These are phyloP conservation scores for Acanthisitta chloris DNA, from an alignment of 2,113 vertebrate species.

Conservation along the genomic window DNA sequence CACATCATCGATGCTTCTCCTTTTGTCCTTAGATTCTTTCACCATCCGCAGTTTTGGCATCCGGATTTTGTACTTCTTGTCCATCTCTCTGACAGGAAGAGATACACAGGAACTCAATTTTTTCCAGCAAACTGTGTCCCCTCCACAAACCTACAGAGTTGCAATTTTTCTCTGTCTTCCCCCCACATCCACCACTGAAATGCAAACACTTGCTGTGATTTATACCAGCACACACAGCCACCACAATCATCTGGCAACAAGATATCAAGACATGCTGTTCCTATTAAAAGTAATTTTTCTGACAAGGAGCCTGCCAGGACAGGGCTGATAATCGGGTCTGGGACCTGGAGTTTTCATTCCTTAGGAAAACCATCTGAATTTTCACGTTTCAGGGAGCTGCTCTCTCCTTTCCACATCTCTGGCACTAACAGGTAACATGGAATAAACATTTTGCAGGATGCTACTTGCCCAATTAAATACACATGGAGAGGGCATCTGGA, in stretches of 20 bases:
- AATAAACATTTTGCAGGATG: background rate
- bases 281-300: slow-evolving; percentile 46
- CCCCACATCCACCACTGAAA: background rate
- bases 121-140: background rate
- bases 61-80: slow-evolving; percentile 75
- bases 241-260: slow-evolving; percentile 16
- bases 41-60: slow-evolving; percentile 75
- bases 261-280: slow-evolving; percentile 1
- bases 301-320: slow-evolving; percentile 34
- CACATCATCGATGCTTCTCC: background rate
- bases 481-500: background rate
- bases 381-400: background rate
- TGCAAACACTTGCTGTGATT: background rate
- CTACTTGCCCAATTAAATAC: slow-evolving; percentile 13
- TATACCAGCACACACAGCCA: background rate
- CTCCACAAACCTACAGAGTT: background rate
- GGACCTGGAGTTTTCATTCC: background rate
- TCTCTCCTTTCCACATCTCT: background rate
- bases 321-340: background rate
- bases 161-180: background rate
- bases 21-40: slow-evolving; percentile 52
- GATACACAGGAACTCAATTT: background rate
- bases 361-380: background rate
- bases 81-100: slow-evolving; percentile 69
- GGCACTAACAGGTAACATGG: background rate